phyloP scores from a whole-genome alignment of 1,140 invertebrate genomes.

The Drosophila tropicalis region DNA sequence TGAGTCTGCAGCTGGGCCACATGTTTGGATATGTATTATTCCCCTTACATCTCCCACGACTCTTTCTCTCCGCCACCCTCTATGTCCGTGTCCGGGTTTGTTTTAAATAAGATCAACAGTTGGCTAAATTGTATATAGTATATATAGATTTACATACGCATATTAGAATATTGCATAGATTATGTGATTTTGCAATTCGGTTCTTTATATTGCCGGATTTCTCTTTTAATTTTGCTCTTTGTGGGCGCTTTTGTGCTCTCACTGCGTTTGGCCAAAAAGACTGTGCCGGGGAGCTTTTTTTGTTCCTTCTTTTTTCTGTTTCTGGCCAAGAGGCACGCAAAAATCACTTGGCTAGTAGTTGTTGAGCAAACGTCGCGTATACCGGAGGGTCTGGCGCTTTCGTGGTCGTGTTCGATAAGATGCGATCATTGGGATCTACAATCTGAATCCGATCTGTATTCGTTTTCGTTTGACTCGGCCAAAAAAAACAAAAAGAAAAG shows the following conservation, averaged over 20 bases:
- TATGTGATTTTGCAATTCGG: conserved; percentile 55
- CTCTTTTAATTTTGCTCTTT: conserved; percentile 24
- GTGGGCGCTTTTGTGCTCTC: not conserved
- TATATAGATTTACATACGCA: not conserved
- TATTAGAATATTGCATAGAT: conserved; percentile 29
- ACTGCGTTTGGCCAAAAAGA: conserved; percentile 33
- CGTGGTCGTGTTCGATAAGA: conserved; percentile 35
- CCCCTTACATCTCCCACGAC: not conserved
- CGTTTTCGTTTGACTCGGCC: conserved; percentile 25
- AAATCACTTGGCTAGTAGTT: conserved; percentile 51
- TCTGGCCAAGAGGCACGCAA: conserved; percentile 44
- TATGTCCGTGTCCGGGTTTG: not conserved
- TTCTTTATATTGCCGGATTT: conserved; percentile 31
- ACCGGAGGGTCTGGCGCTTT: conserved; percentile 59
- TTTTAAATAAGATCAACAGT: conserved; percentile 70
- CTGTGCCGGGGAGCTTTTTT: conserved; percentile 53
- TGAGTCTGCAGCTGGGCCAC: conserved; percentile 56
- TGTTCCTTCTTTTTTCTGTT: conserved; percentile 39
- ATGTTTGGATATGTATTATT: not conserved
- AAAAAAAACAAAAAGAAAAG: conserved; percentile 31
- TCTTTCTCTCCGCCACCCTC: conserved; percentile 6
- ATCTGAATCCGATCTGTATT: conserved; percentile 38
- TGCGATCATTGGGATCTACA: conserved; percentile 58
- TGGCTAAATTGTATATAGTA: conserved; percentile 28
- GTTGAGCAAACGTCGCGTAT: conserved; percentile 65